Percentiles rank a stretch among this genome's conserved stretches.
These are phyloP conservation scores for Scaptomyza pallida DNA, from an alignment of 1,140 invertebrate genomes.

Conservation along the genomic window DNA sequence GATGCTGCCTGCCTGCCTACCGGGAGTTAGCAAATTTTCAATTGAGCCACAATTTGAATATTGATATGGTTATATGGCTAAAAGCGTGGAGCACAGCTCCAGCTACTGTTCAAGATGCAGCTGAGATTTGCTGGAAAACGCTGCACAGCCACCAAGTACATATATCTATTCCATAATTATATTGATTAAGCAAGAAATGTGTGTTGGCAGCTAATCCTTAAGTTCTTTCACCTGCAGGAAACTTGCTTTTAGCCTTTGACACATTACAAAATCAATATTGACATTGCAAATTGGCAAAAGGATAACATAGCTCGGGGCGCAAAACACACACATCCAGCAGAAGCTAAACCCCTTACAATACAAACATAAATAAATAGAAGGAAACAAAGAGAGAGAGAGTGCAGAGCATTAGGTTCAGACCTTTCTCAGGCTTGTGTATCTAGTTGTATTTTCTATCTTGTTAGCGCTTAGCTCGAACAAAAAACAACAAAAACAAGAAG, in stretches of 20 bases:
- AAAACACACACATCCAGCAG: slow-evolving; percentile 26
- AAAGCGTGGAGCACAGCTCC: not conserved
- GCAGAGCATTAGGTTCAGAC: slow-evolving; percentile 7
- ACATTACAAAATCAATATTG: slow-evolving; percentile 76
- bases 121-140: slow-evolving; percentile 36
- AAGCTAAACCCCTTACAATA: slow-evolving; percentile 47
- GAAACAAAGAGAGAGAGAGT: slow-evolving; percentile 48
- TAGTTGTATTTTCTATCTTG: slow-evolving; percentile 52
- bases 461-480: slow-evolving; percentile 61
- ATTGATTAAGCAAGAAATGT: slow-evolving; percentile 16
- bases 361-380: slow-evolving; percentile 55
- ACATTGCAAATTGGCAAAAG: slow-evolving; percentile 40
- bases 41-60: slow-evolving; percentile 83
- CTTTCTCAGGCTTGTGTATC: slow-evolving; percentile 35
- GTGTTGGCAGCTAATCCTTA: not conserved
- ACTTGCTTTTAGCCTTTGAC: slow-evolving; percentile 43
- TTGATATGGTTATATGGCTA: slow-evolving; percentile 59
- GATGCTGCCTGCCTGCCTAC: too few relatives aligned
- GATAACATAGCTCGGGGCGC: slow-evolving; percentile 20
- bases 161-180: slow-evolving; percentile 37
- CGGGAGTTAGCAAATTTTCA: slow-evolving; percentile 79
- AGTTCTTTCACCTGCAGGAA: slow-evolving; percentile 26
- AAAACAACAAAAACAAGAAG: slow-evolving; percentile 47
- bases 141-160: not conserved
- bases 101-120: slow-evolving; percentile 62